Conservation (phyloP, 2,888 invertebrate genomes). For the Orthosia gothica region DNA sequence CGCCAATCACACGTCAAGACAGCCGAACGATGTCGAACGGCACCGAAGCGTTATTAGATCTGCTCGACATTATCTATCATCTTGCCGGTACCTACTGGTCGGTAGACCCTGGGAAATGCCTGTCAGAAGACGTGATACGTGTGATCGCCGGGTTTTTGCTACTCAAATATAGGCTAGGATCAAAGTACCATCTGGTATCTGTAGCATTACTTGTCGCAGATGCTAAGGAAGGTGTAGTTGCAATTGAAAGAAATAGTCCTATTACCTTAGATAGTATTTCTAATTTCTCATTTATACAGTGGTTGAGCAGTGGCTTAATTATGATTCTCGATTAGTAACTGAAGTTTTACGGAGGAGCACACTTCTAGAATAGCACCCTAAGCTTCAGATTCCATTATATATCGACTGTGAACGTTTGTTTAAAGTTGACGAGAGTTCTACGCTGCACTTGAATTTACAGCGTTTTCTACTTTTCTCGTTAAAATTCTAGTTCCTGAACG, state of each 20-base stretch:
- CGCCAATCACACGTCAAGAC: slow-evolving; percentile 56
- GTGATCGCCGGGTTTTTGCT: slow-evolving; percentile 37
- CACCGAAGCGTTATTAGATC: slow-evolving; percentile 56
- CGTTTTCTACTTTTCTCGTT: background rate
- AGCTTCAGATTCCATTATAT: background rate
- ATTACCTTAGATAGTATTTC: too few species aligned
- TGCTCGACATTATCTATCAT: slow-evolving; percentile 63
- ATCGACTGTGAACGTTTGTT: too few species aligned
- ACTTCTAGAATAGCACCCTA: background rate
- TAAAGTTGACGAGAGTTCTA: too few species aligned
- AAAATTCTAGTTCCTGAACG: background rate
- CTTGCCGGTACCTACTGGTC: slow-evolving; percentile 49
- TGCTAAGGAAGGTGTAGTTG: background rate
- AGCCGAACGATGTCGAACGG: slow-evolving; percentile 43
- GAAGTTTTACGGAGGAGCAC: background rate
- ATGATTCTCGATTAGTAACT: background rate
- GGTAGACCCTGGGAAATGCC: slow-evolving; percentile 54
- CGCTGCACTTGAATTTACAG: background rate
- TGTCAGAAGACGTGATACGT: slow-evolving; percentile 30
- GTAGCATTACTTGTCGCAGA: background rate
- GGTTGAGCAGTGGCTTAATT: background rate
- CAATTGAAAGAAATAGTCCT: too few species aligned
- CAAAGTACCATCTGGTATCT: background rate
- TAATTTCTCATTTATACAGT: too few species aligned
- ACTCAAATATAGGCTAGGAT: slow-evolving; percentile 2